A percentile compares a stretch with the other conserved stretches of the same genome.
These are phyloP conservation scores for Drosophila neonasuta DNA, from an alignment of 2,888 invertebrate genomes.

Conservation along the genomic window DNA sequence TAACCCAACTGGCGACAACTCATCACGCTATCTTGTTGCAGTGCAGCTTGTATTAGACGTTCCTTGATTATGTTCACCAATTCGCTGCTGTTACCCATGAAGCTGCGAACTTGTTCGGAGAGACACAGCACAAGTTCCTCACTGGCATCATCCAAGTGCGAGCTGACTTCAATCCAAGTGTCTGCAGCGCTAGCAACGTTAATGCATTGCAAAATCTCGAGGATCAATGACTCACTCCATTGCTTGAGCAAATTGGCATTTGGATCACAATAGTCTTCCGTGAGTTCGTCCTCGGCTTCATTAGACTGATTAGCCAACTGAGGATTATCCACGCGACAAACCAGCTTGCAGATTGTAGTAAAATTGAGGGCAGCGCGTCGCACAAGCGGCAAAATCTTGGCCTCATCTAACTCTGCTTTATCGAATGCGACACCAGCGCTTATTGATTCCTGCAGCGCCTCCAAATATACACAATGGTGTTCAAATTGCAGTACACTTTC, in stretches of 20 bases:
- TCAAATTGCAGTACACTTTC: constrained; percentile 48
- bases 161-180: constrained; percentile 57
- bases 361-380: constrained; percentile 73
- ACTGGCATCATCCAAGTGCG: constrained; percentile 32
- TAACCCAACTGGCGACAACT: constrained; percentile 69
- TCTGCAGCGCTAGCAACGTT: constrained; percentile 70
- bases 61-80: constrained; percentile 67
- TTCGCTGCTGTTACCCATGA: constrained; percentile 70
- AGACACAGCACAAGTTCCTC: constrained; percentile 68
- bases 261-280: constrained; percentile 79
- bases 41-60: constrained; percentile 65
- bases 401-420: constrained; percentile 42
- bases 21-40: constrained; percentile 59
- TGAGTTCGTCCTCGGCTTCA: constrained; percentile 73
- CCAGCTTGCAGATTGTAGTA: constrained; percentile 72
- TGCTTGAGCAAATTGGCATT: constrained; percentile 76
- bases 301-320: constrained; percentile 19
- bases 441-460: constrained; percentile 61
- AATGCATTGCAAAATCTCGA: constrained; percentile 67
- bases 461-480: constrained; percentile 69
- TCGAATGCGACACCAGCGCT: constrained; percentile 54
- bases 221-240: constrained; percentile 76
- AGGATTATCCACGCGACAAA: constrained; percentile 60
- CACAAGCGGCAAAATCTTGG: constrained; percentile 52
- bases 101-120: constrained; percentile 65